A percentile compares a stretch with the other conserved stretches of the same genome.
Evolutionary conservation across 2,113 vertebrate genomes (phyloP).

Genomic region (Polyodon spathula): DNA sequence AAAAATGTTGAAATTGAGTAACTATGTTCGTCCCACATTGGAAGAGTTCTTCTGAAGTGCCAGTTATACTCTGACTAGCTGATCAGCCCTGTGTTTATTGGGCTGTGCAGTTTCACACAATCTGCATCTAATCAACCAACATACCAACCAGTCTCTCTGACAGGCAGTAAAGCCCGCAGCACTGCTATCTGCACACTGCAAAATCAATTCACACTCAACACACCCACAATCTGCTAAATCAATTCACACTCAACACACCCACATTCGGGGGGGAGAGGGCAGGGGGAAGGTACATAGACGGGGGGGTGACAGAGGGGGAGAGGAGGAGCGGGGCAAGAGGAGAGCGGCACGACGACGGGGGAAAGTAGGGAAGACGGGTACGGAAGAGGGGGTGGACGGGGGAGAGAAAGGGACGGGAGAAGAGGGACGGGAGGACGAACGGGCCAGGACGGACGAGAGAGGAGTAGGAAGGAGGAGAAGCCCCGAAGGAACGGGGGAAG

Average conservation of each 20-base stretch:
- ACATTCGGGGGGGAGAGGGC: neutral
- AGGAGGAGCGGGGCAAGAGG: neutral
- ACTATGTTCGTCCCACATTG: too few species aligned
- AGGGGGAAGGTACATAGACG: fast-evolving
- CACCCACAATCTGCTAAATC: too few species aligned
- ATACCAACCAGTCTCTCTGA: too few species aligned
- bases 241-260: too few species aligned
- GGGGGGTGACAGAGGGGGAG: neutral
- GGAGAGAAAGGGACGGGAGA: neutral
- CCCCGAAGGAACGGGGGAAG: neutral
- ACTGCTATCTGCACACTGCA: neutral
- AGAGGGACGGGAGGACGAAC: neutral
- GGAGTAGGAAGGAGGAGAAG: neutral
- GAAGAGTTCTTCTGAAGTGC: too few species aligned
- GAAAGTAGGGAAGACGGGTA: neutral
- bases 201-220: too few species aligned
- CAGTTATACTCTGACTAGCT: too few species aligned
- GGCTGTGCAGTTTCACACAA: too few species aligned
- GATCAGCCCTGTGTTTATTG: too few species aligned
- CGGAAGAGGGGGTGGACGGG: neutral
- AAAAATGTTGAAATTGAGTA: too few species aligned
- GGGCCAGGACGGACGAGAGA: neutral
- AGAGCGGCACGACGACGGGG: neutral
- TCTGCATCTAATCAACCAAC: too few species aligned
- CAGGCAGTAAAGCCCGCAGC: neutral